Evolutionary conservation across 2,888 invertebrate species (phyloP).

Genomic region (Epinotia brunnichana): DNA sequence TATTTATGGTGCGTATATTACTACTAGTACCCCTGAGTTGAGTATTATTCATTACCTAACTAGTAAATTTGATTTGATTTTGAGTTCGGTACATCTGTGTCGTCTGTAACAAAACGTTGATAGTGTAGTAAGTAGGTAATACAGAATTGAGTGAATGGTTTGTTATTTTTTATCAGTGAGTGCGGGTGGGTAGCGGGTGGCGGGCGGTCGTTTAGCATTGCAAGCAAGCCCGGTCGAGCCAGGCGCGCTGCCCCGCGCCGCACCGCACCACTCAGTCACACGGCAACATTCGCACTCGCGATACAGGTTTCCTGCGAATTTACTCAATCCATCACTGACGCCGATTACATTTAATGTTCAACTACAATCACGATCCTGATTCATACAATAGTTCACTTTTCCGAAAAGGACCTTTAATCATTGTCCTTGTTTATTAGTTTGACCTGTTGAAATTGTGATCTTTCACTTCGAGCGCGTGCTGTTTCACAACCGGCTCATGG

Average conservation of each 20-base stretch:
- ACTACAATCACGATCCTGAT: conserved; percentile 20
- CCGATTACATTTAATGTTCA: conserved; percentile 29
- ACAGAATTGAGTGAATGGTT: conserved; percentile 55
- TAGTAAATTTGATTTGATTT: background rate
- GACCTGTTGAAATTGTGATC: no score
- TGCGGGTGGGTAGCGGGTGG: conserved; percentile 53
- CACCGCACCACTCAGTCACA: conserved; percentile 73
- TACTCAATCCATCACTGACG: conserved; percentile 28
- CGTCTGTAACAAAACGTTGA: conserved; percentile 5
- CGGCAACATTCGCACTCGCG: conserved; percentile 80
- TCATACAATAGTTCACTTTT: conserved; percentile 9
- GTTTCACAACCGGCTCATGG: conserved; percentile 59
- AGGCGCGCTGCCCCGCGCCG: conserved; percentile 53
- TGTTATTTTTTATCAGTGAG: conserved; percentile 54
- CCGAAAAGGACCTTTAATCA: background rate
- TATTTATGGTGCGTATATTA: no score
- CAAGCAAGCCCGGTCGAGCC: conserved; percentile 61
- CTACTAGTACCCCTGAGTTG: no score
- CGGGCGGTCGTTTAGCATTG: conserved; percentile 66
- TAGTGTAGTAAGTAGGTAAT: conserved; percentile 6
- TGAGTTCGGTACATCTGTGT: background rate
- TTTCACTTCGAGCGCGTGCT: conserved; percentile 50
- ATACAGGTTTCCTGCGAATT: conserved; percentile 59
- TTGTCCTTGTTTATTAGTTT: conserved; percentile 1
- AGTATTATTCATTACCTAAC: background rate